Evolutionary conservation across 2,797 vertebrate species (phyloP).

Genomic region (Gallinago nigripennis): DNA sequence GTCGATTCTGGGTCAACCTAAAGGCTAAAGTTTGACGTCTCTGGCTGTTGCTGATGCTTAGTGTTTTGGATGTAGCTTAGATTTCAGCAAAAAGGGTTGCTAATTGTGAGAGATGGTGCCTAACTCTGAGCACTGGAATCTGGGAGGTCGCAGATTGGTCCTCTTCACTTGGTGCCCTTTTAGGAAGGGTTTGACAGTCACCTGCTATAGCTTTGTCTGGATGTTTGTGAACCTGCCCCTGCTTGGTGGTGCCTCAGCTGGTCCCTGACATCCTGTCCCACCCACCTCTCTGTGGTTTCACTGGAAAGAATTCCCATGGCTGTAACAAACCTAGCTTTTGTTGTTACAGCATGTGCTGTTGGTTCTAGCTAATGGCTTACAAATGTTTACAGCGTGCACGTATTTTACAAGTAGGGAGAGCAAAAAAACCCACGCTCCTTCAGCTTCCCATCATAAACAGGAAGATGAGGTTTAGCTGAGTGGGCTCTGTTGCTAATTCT

Average conservation of each 20-base stretch:
- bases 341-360: neutral
- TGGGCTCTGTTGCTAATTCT: neutral
- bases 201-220: neutral
- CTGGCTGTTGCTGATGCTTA: neutral
- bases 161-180: neutral
- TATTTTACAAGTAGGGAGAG: neutral
- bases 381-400: neutral
- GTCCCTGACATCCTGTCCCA: neutral
- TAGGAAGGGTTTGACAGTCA: neutral
- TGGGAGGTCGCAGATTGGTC: neutral
- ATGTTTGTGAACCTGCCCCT: neutral
- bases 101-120: neutral
- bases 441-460: neutral
- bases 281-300: neutral
- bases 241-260: neutral
- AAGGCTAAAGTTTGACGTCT: neutral
- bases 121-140: fast-evolving
- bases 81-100: neutral
- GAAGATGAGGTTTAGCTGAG: neutral
- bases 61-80: neutral
- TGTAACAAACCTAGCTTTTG: slow-evolving; percentile 16
- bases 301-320: neutral
- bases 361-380: slow-evolving; percentile 22
- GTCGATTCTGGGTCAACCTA: neutral
- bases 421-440: neutral